Evolutionary conservation across 2,888 invertebrate genomes (phyloP).

Genomic region (Neoascia interrupta): DNA sequence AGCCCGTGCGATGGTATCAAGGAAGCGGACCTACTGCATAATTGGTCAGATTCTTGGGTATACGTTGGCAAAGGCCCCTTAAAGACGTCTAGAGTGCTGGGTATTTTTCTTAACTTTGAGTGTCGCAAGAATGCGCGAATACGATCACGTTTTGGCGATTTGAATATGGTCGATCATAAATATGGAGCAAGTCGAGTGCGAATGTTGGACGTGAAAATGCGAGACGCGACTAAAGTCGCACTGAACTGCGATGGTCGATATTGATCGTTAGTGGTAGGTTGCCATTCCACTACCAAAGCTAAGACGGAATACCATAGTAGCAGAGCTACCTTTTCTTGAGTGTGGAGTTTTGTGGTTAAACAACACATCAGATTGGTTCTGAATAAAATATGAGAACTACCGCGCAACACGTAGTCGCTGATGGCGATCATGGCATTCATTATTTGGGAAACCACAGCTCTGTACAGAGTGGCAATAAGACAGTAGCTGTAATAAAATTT

Average conservation of each 20-base stretch:
- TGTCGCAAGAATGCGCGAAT: conserved; percentile 43
- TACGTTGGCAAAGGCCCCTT: conserved; percentile 3
- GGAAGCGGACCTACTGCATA: conserved; percentile 35
- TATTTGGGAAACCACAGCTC: no score
- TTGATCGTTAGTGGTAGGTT: conserved; percentile 2
- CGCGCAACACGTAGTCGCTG: not conserved
- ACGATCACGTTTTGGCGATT: conserved; percentile 46
- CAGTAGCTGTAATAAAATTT: no score
- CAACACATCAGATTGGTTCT: conserved; percentile 42
- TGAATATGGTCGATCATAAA: conserved; percentile 20
- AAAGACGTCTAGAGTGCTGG: conserved; percentile 25
- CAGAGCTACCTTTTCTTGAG: no score
- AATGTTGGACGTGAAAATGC: conserved; percentile 32
- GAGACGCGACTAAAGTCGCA: no score
- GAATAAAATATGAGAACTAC: conserved; percentile 54
- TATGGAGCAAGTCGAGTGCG: conserved; percentile 40
- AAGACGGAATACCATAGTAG: no score
- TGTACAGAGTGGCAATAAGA: no score
- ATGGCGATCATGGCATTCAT: conserved; percentile 10
- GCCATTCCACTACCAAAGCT: not conserved
- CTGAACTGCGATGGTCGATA: conserved; percentile 12
- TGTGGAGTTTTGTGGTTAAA: not conserved
- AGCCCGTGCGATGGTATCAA: conserved; percentile 26
- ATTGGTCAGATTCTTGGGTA: conserved; percentile 31
- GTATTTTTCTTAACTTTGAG: not conserved